Evolutionary conservation across 92 coral and sea anemone genomes (phyloP), one percentile per base, ranked within the genome.

Genomic region (Porites divaricata): DNA sequence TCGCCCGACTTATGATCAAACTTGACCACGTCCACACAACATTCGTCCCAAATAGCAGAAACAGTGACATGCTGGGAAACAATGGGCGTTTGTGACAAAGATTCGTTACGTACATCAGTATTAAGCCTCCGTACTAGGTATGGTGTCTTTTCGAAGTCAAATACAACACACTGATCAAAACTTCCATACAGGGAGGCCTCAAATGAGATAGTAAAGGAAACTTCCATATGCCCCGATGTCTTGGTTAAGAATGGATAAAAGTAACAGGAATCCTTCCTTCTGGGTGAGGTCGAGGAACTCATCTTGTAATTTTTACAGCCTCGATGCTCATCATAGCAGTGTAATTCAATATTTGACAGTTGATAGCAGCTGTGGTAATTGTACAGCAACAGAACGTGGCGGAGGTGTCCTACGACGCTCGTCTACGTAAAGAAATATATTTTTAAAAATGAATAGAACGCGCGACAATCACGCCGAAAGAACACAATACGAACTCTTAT

Each of bases 101-200:
- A 63, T 1, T 75, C 73, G 76, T 83, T 85, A 56, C 28, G 61
- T 7, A 93, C 89, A 51, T 93, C 96, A 4, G 89, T 86, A 64
- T 88, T 84, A 35, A 93, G 77, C 58, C 79, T 87, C 66, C 81
- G 81, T 35, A 82, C 67, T 22, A 94, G 89, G 75, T 67, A 83
- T 1, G 91, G 95, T 19, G 83, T 74, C 20, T 21, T 84, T 45
- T 93, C 98, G 69, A 94, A 94, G 57, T 94, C 93, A 61, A 94
- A 89, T 59, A 89, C 74, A 56, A 94, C 89, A 25, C 90, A 63
- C 69, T 91, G 95, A 9, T 87, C 81, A 75, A 94, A 94, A 68
- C 90, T 92, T 17, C 98, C 98, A 72, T 52, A 81, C 19, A 88
- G 77, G 1, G 64, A 20, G 4, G 92, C 52, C 6, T 24, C 63